Percentiles rank a stretch among this genome's conserved stretches.
Conservation (phyloP, 2,113 vertebrate genomes). For the Bettongia penicillata region DNA sequence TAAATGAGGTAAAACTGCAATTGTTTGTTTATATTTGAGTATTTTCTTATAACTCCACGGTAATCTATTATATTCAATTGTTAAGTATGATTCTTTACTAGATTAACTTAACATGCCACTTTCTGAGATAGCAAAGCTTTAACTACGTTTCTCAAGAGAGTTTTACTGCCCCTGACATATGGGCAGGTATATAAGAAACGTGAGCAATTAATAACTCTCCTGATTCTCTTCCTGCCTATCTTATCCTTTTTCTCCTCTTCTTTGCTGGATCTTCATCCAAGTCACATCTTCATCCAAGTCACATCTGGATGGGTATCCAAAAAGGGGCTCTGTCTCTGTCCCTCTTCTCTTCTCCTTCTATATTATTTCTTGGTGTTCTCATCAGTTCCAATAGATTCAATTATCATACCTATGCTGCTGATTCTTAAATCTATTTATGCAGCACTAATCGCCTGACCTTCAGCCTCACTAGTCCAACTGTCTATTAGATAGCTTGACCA, state of each 20-base stretch:
- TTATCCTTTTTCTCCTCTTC: background rate
- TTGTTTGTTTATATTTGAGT: constrained; percentile 16
- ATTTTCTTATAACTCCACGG: constrained; percentile 14
- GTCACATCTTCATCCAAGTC: background rate
- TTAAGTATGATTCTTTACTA: background rate
- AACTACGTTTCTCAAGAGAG: background rate
- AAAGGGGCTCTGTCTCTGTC: background rate
- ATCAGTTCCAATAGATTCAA: background rate
- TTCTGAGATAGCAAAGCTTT: constrained; percentile 40
- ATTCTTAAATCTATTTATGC: background rate
- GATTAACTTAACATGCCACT: background rate
- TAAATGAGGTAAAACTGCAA: constrained; percentile 17
- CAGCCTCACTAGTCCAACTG: background rate
- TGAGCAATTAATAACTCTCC: background rate
- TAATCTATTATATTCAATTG: background rate
- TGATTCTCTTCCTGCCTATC: background rate
- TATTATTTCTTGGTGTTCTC: background rate
- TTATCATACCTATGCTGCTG: background rate
- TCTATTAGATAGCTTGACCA: background rate
- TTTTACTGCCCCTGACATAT: background rate
- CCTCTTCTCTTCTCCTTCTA: background rate
- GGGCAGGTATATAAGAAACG: constrained; percentile 14
- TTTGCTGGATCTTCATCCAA: background rate
- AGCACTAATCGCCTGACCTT: background rate
- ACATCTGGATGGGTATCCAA: background rate